A percentile compares a stretch with the other conserved stretches of the same genome.
Conservation (phyloP, 2,113 vertebrate genomes). For the Pungitius pungitius region DNA sequence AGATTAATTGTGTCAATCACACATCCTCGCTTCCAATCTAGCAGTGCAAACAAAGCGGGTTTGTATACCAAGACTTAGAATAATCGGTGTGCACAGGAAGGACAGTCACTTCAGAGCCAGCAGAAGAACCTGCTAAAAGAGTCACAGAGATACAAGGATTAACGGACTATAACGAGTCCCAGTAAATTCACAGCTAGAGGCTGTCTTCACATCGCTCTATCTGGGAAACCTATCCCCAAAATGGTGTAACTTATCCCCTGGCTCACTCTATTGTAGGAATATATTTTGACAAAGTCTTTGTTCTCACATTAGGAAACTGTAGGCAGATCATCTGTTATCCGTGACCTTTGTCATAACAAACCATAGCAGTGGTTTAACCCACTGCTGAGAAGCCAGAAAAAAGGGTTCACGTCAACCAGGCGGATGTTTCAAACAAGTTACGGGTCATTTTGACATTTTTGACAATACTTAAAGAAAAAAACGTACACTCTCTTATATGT, state of each 20-base stretch:
- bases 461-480: neutral
- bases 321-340: constrained; percentile 79
- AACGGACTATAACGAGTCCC: constrained; percentile 71
- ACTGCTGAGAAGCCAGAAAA: constrained; percentile 36
- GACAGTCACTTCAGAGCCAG: constrained; percentile 44
- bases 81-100: constrained; percentile 46
- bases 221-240: constrained; percentile 76
- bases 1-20: neutral
- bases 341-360: constrained; percentile 79
- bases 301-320: constrained; percentile 78
- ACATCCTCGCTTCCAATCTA: neutral
- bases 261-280: constrained; percentile 63
- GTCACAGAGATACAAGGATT: constrained; percentile 72
- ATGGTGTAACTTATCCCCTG: constrained; percentile 78
- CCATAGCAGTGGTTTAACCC: constrained; percentile 62
- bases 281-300: constrained; percentile 81
- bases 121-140: constrained; percentile 62
- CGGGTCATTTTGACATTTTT: neutral
- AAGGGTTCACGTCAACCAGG: constrained; percentile 18
- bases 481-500: too few species aligned
- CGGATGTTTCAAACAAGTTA: constrained; percentile 32
- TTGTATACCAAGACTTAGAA: constrained; percentile 8
- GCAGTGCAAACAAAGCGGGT: constrained; percentile 11
- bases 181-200: constrained; percentile 69
- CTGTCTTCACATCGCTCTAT: constrained; percentile 74